Evolutionary conservation across 2,797 vertebrate species (phyloP).

Genomic region (Peromyscus melanophrys): DNA sequence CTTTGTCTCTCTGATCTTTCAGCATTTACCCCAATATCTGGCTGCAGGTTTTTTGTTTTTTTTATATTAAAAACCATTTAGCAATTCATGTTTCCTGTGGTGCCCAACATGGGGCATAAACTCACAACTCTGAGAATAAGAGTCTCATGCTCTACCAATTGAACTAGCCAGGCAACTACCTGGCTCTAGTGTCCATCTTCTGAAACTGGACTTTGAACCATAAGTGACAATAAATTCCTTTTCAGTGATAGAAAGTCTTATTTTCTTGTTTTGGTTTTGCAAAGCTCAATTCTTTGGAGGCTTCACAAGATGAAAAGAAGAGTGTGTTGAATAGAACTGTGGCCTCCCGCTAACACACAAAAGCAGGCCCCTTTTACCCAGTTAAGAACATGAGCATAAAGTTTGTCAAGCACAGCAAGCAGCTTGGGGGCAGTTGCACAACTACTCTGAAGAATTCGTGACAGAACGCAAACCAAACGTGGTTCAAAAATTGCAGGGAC

Average conservation of each 20-base stretch:
- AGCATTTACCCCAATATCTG: too few relatives aligned
- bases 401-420: conserved; percentile 35
- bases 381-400: background rate
- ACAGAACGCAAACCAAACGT: conserved; percentile 72
- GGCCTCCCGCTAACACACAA: background rate
- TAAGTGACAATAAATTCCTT: background rate
- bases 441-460: conserved; percentile 68
- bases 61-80: too few relatives aligned
- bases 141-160: too few relatives aligned
- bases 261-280: background rate
- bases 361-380: conserved; percentile 36
- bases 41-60: too few relatives aligned
- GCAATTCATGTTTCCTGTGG: too few relatives aligned
- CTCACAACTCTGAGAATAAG: too few relatives aligned
- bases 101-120: too few relatives aligned
- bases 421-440: conserved; percentile 64
- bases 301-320: conserved; percentile 31
- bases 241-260: background rate
- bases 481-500: conserved; percentile 53
- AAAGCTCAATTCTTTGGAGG: conserved; percentile 17
- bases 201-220: background rate
- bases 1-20: too few relatives aligned
- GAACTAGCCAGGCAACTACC: too few relatives aligned
- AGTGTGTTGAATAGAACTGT: conserved; percentile 23
- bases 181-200: background rate